A percentile compares a stretch with the other conserved stretches of the same genome.
Evolutionary conservation across 2,797 vertebrate genomes (phyloP).

Genomic region (Platyrinchus mystaceus): DNA sequence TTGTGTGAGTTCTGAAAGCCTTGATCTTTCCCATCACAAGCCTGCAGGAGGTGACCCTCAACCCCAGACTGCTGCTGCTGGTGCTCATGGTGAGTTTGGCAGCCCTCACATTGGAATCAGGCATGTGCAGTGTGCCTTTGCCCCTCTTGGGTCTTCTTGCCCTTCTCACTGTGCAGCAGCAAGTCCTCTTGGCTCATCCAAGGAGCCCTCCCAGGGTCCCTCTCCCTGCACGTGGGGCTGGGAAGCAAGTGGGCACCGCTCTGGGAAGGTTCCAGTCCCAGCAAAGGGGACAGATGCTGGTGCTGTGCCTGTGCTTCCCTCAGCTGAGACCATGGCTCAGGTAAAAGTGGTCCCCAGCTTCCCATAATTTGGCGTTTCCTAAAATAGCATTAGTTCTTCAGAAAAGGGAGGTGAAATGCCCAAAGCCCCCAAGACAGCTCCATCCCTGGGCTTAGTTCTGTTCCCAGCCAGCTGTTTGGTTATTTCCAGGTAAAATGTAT

Average conservation of each 20-base stretch:
- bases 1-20: not conserved
- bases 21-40: not conserved
- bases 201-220: not conserved
- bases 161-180: not conserved
- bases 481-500: not conserved
- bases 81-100: not conserved
- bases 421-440: not conserved
- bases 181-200: not conserved
- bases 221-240: rapidly evolving
- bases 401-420: not conserved
- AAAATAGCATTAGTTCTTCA: not conserved
- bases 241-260: rapidly evolving
- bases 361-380: not conserved
- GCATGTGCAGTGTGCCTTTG: rapidly evolving
- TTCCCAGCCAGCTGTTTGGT: not conserved
- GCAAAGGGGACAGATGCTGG: not conserved
- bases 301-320: not conserved
- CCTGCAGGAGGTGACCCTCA: not conserved
- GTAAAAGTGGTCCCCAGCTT: not conserved
- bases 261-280: not conserved
- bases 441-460: not conserved
- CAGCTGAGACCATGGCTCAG: not conserved
- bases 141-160: not conserved
- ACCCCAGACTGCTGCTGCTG: not conserved
- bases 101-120: rapidly evolving